Evolutionary conservation across 2,888 invertebrate species (phyloP), one percentile per base, ranked within the genome.

Genomic region (Schrankia costaestrigalis): DNA sequence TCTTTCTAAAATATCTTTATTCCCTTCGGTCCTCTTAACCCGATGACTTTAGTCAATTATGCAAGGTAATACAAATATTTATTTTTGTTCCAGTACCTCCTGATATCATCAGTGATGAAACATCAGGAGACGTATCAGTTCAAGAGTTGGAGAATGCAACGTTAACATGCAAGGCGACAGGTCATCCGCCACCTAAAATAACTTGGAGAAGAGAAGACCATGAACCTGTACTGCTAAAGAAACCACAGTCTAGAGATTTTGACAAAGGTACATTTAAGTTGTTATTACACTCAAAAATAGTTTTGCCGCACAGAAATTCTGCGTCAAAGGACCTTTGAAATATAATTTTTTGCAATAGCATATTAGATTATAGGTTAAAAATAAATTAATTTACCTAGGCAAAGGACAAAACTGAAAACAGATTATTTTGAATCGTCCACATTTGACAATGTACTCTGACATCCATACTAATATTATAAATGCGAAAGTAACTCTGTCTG

Each of bases 71-170:
- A 4, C 11, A 24, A 11, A 8, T 38, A 25, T 12, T 11, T 41
- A 22, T 27, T 28, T 17, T 67, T 70, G 52, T 60, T 37, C 15
- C 83, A 94, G 94, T 94, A 33, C 94, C 94, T 25, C 94, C 94
- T 0, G 94, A 94, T 71, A 94, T 94, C 56, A 87, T 93, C 48
- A 94, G 94, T 63, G 91, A 93, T 53, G 93, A 93, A 35, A 93
- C 94, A 1, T 94, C 93, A 46, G 90, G 93, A 1, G 94, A 95
- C 69, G 91, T 94, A 68, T 93, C 94, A 12, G 95, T 95, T 8
- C 91, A 93, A 52, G 96, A 97, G 83, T 90, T 94, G 51, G 94
- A 93, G 65, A 95, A 95, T 56, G 95, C 95, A 0, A 93, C 93
- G 2, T 87, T 97, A n/a, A 91, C 91, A 12, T 96, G 96, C 67